Evolutionary conservation across 2,113 vertebrate genomes (phyloP).

Genomic region (Papio anubis): DNA sequence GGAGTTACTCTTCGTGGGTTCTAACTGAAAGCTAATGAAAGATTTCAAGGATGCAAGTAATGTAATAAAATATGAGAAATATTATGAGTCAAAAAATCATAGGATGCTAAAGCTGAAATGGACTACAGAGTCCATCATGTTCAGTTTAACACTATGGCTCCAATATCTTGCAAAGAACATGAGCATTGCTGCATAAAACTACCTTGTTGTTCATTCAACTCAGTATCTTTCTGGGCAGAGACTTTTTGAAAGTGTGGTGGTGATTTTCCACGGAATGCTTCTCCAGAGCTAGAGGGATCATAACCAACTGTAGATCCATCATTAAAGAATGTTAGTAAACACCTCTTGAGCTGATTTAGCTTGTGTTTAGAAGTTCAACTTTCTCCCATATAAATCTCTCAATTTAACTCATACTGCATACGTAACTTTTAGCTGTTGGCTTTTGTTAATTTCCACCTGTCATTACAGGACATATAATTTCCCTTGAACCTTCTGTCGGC

Average conservation of each 20-base stretch:
- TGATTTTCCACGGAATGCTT: conserved; percentile 35
- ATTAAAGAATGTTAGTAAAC: not conserved
- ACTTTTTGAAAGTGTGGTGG: not conserved
- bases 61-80: conserved; percentile 12
- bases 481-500: not conserved
- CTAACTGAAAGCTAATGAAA: conserved; percentile 53
- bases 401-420: not conserved
- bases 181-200: not conserved
- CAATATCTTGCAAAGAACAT: not conserved
- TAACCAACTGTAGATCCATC: not conserved
- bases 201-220: conserved; percentile 17
- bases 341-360: not conserved
- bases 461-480: conserved; percentile 12
- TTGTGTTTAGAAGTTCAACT: conserved; percentile 8
- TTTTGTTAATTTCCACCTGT: conserved; percentile 21
- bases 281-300: not conserved
- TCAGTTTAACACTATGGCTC: not conserved
- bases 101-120: conserved; percentile 31
- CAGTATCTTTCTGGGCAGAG: not conserved
- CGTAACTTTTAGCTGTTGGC: not conserved
- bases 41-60: not conserved
- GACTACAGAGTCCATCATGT: not conserved
- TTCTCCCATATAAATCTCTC: not conserved
- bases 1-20: not conserved
- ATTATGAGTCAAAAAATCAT: not conserved